Conservation (phyloP, 1,140 invertebrate genomes). For the Heliconius eleuchia region DNA sequence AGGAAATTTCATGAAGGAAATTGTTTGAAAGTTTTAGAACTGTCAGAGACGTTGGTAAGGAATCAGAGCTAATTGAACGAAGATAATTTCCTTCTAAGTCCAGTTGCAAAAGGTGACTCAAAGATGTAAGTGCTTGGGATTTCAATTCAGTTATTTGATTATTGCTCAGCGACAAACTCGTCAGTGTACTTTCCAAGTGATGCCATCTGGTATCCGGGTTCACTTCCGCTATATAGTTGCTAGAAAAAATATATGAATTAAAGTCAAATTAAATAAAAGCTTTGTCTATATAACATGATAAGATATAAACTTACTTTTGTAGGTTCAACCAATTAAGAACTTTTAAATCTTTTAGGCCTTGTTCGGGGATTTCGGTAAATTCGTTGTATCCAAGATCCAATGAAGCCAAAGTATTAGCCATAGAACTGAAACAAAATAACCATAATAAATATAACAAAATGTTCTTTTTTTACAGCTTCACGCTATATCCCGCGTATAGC, state of each 20-base stretch:
- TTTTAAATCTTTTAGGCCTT: constrained; percentile 84
- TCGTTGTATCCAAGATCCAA: constrained; percentile 89
- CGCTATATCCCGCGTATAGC: too few species aligned
- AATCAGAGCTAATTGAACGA: constrained; percentile 81
- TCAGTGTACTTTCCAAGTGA: constrained; percentile 86
- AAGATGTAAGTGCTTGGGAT: constrained; percentile 82
- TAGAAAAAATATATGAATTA: constrained; percentile 49
- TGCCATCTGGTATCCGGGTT: constrained; percentile 83
- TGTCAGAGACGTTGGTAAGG: constrained; percentile 85
- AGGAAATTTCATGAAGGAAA: constrained; percentile 86
- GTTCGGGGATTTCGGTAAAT: constrained; percentile 85
- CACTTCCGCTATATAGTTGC: constrained; percentile 68
- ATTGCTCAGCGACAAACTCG: constrained; percentile 90
- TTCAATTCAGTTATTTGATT: constrained; percentile 88
- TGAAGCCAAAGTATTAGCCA: constrained; percentile 84
- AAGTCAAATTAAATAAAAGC: neutral
- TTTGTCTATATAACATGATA: constrained; percentile 30
- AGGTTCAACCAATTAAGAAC: constrained; percentile 88
- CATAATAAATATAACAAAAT: too few species aligned
- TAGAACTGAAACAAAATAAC: constrained; percentile 77
- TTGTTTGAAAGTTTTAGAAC: constrained; percentile 90
- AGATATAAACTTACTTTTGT: constrained; percentile 83
- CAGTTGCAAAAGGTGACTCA: constrained; percentile 85
- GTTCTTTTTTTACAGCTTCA: too few species aligned
- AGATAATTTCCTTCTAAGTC: constrained; percentile 89